phyloP scores from a whole-genome alignment of 2,888 invertebrate species.

The Andrena bicolor region DNA sequence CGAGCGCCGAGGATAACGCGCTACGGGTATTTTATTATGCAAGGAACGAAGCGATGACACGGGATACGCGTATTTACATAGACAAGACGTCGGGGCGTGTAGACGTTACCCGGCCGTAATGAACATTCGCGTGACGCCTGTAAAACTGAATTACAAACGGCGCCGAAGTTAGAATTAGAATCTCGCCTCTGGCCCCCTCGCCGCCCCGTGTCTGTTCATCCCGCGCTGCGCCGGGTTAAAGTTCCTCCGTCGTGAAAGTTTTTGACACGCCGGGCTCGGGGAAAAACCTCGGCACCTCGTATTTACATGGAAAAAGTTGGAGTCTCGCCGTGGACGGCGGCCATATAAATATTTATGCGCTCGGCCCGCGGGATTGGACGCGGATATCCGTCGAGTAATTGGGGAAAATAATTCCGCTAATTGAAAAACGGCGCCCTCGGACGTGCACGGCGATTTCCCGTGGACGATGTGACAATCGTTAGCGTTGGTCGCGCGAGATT shows the following conservation, averaged over 20 bases:
- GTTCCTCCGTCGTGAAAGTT: constrained; percentile 28
- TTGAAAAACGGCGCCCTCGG: constrained; percentile 1
- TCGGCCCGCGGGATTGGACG: constrained; percentile 36
- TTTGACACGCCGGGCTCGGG: constrained; percentile 45
- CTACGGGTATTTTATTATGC: constrained; percentile 51
- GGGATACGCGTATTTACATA: constrained; percentile 46
- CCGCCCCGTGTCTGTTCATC: neutral
- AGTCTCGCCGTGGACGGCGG: constrained; percentile 6
- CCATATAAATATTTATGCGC: constrained; percentile 50
- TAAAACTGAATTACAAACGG: constrained; percentile 58
- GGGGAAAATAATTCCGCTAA: neutral
- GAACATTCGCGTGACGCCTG: constrained; percentile 46
- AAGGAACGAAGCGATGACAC: constrained; percentile 51
- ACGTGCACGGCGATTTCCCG: neutral
- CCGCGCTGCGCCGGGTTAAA: constrained; percentile 1
- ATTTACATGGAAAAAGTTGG: constrained; percentile 51
- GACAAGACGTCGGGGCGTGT: constrained; percentile 30
- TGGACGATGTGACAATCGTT: neutral
- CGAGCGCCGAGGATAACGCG: constrained; percentile 5
- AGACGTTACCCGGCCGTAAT: constrained; percentile 40
- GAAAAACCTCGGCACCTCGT: constrained; percentile 25
- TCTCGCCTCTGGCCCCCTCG: neutral
- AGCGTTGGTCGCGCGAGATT: neutral
- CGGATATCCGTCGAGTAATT: constrained; percentile 17
- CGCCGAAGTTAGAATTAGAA: constrained; percentile 51